These are phyloP conservation scores for Gonioctena quinquepunctata DNA, from an alignment of 1,140 invertebrate genomes.

Conservation along the genomic window DNA sequence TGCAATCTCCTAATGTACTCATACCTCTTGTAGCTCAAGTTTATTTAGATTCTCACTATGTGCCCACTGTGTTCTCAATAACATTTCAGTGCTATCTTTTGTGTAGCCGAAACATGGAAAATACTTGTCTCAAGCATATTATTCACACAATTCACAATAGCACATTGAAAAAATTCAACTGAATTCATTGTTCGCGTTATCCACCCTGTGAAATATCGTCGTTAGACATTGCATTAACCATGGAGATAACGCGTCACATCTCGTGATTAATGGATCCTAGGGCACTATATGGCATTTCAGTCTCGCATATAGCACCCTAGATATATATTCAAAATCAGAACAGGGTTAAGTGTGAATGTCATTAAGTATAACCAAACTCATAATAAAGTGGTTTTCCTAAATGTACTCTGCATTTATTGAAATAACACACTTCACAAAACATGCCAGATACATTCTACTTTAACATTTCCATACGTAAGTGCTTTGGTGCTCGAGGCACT, in stretches of 20 bases:
- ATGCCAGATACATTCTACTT: conserved; percentile 4
- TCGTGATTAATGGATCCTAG: conserved; percentile 36
- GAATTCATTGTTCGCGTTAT: not conserved
- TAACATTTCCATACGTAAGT: not conserved
- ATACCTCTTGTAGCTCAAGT: no score
- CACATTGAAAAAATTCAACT: not conserved
- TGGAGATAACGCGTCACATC: conserved; percentile 38
- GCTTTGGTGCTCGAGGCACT: not conserved
- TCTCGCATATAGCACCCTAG: conserved; percentile 27
- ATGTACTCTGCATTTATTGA: conserved; percentile 16
- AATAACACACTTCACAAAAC: conserved; percentile 15
- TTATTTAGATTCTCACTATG: no score
- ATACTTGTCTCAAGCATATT: no score
- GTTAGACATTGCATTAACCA: not conserved
- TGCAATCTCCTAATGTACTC: no score
- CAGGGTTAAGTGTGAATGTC: conserved; percentile 6
- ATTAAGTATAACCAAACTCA: conserved; percentile 17
- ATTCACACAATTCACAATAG: no score
- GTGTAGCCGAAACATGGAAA: no score
- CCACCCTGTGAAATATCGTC: not conserved
- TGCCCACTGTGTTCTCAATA: no score
- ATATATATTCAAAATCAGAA: conserved; percentile 14
- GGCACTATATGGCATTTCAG: conserved; percentile 38
- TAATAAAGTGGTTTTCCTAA: conserved; percentile 22
- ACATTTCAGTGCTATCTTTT: no score